phyloP scores from a whole-genome alignment of 2,113 vertebrate genomes.

The Lanius ludovicianus region DNA sequence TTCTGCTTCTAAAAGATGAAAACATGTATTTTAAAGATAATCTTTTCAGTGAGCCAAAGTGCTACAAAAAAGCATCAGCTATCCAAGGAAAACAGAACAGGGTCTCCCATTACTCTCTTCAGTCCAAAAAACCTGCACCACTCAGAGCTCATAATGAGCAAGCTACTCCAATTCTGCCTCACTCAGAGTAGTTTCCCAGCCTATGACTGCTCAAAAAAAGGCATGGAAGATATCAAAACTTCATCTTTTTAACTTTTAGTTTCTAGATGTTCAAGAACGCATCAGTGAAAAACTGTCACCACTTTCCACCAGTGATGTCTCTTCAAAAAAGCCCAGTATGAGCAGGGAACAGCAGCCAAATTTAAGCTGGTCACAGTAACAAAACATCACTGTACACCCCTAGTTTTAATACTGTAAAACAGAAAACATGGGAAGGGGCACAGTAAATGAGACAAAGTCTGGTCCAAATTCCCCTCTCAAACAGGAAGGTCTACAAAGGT shows the following conservation, averaged over 20 bases:
- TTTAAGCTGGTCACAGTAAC: not conserved
- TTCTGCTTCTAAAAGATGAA: not conserved
- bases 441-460: not conserved
- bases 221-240: not conserved
- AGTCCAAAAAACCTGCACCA: not conserved
- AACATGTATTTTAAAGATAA: not conserved
- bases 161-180: not conserved
- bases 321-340: not conserved
- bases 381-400: not conserved
- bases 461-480: not conserved
- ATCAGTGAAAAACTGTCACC: not conserved
- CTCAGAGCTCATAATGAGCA: not conserved
- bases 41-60: not conserved
- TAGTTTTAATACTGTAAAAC: not conserved
- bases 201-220: not conserved
- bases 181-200: not conserved
- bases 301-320: not conserved
- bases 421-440: rapidly evolving
- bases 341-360: not conserved
- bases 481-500: not conserved
- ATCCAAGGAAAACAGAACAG: not conserved
- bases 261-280: not conserved
- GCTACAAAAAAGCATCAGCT: not conserved
- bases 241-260: not conserved
- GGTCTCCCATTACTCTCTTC: not conserved